Percentiles rank a stretch among this genome's conserved stretches.
Conservation (phyloP, 2,888 invertebrate genomes). For the Drosophila putrida region DNA sequence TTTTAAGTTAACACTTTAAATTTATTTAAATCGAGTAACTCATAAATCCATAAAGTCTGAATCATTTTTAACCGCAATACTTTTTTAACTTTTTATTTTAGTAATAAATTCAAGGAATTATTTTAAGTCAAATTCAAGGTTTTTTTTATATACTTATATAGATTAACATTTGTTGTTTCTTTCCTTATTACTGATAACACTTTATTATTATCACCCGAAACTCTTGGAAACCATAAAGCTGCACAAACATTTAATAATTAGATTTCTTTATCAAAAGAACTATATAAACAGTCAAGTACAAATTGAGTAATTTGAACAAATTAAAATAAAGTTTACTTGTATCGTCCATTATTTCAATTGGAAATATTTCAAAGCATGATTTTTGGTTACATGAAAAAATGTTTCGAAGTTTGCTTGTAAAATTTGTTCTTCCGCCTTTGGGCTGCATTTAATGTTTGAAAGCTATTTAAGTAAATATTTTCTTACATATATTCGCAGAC, state of each 20-base stretch:
- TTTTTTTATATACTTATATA: too few species aligned
- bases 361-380: too few species aligned
- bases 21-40: too few species aligned
- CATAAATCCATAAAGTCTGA: too few species aligned
- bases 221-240: neutral
- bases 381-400: neutral
- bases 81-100: too few species aligned
- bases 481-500: slow-evolving; percentile 6
- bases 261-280: slow-evolving; percentile 18
- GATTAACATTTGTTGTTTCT: neutral
- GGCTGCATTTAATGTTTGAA: slow-evolving; percentile 9
- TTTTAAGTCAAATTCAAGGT: too few species aligned
- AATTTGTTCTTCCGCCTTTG: neutral
- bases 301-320: neutral
- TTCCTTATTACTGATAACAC: neutral
- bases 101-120: too few species aligned
- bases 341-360: too few species aligned
- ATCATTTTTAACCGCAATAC: too few species aligned
- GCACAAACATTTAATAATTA: neutral
- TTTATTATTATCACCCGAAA: neutral
- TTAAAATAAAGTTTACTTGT: too few species aligned
- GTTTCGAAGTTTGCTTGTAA: neutral
- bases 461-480: slow-evolving; percentile 23
- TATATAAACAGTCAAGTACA: neutral
- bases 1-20: too few species aligned